Base-by-base conservation (phyloP, 1,140 invertebrate species). In the Nephila pilipes region DNA sequence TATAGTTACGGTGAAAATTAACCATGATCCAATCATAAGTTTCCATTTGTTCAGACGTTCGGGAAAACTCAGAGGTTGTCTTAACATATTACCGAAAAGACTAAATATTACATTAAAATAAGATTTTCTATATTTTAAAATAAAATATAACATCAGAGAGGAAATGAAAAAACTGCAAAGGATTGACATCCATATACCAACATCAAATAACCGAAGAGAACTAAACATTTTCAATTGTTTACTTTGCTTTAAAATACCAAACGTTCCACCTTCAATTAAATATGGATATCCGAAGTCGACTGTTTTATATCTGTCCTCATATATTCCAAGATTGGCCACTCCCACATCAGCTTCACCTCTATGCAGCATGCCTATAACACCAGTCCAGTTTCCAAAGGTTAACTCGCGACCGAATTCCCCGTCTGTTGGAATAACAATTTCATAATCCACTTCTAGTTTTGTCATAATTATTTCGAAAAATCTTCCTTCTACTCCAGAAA, bases 341-440 rank as follows among this genome's bases (percentile, higher is more conserved):
- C 46, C 25, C 80, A 83, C 25, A 3, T 83, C 80, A 14, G 54
- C 80, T 83, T 83, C 80, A 54, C 46, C 38, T 10, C 22, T 55
- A 1, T n/a, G 12, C 22, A 83, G 3, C 38, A 54, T 83, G 16
- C 80, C 80, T 1, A 83, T 54, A 20, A 83, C 22, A 22, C 80
- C 80, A 54, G 80, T 83, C 80, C 80, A 83, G n/a, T 54, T 83
- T 55, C 80, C 80, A 46, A 10, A n/a, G 16, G 18, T 38, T 46
- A n/a, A 16, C 20, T 22, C 10, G 22, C n/a, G 20, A 25, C 80
- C 80, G 18, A 14, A 83, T 83, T 83, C 80, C 14, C 54, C 36
- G 16, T 83, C 80, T 54, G 20, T 5, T n/a, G 80, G 46, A 54
- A 54, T 54, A 25, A 55, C n/a, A 25, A 83, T 25, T 16, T 83